Evolutionary conservation across 1,140 invertebrate genomes (phyloP), one percentile per base, ranked within the genome.

Genomic region (Formica selysi): DNA sequence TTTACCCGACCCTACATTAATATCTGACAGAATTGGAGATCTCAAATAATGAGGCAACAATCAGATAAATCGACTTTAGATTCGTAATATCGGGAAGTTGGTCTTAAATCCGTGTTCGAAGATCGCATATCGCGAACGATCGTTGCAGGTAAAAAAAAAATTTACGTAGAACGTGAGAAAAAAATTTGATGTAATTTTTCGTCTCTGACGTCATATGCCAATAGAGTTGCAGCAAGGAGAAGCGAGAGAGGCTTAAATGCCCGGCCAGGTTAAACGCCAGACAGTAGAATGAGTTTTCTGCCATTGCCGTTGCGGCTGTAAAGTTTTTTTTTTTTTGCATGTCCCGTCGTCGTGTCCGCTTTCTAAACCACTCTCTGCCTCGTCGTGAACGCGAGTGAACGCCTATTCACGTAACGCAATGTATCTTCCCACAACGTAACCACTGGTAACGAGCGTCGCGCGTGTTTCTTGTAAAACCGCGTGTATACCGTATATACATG

Each of bases 361-460:
- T 94, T 94, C 93, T 93, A 94, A 94, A 94, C 92, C 91, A 91
- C 92, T 93, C 89, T 93, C 89, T 67, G 84, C 89, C 90, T 94
- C 89, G 88, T 90, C 88, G 86, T 85, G 88, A 91, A 85, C 89
- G 48, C 48, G 83, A 87, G 84, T 71, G 87, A 89, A 91, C 85
- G 87, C 67, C 78, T 87, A 87, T 91, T 86, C 84, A 81, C 90
- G 87, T 91, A 91, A 91, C 88, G 80, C 76, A 26, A 61, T 26
- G 59, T 73, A 81, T 91, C 90, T 90, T 90, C 90, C 79, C 84
- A 79, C 84, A 71, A 61, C 76, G 80, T 85, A 90, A 90, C 76
- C 76, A 57, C 59, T 65, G 41, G 67, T 71, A 76, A 80, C 84
- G 57, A 76, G 32, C 38, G 44, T n/a, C 7, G 32, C n/a, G 80